These are phyloP conservation scores for Andrena hattorfiana DNA, from an alignment of 2,888 invertebrate genomes.

Conservation along the genomic window DNA sequence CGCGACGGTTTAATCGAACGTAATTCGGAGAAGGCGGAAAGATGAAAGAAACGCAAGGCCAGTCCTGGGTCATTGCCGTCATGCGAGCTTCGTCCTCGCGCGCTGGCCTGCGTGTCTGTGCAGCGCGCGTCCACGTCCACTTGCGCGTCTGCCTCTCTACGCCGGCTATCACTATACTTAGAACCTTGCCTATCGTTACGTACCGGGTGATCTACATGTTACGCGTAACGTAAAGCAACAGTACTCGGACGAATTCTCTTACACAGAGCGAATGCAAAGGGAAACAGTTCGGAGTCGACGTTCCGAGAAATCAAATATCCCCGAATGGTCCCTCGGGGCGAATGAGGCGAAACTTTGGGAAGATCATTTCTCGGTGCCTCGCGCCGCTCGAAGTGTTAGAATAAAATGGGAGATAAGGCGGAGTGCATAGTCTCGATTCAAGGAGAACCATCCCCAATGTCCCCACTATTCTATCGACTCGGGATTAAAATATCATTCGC, in stretches of 20 bases:
- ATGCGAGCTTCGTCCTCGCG: constrained; percentile 66
- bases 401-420: neutral
- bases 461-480: constrained; percentile 30
- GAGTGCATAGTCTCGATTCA: neutral
- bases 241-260: neutral
- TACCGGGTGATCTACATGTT: constrained; percentile 60
- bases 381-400: too few species aligned
- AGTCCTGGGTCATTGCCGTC: constrained; percentile 82
- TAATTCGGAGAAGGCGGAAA: constrained; percentile 78
- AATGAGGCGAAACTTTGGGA: too few species aligned
- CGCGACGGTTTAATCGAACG: constrained; percentile 72
- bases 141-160: constrained; percentile 18
- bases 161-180: constrained; percentile 61
- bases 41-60: constrained; percentile 82
- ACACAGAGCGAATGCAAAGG: too few species aligned
- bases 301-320: too few species aligned
- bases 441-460: neutral
- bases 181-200: constrained; percentile 47
- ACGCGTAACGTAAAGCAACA: constrained; percentile 4
- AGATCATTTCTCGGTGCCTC: too few species aligned
- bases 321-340: too few species aligned
- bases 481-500: constrained; percentile 55
- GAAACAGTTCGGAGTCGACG: too few species aligned
- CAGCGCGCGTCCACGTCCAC: constrained; percentile 33
- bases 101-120: constrained; percentile 30